Evolutionary conservation across 1,140 invertebrate genomes (phyloP).

Genomic region (Eumeta japonica): DNA sequence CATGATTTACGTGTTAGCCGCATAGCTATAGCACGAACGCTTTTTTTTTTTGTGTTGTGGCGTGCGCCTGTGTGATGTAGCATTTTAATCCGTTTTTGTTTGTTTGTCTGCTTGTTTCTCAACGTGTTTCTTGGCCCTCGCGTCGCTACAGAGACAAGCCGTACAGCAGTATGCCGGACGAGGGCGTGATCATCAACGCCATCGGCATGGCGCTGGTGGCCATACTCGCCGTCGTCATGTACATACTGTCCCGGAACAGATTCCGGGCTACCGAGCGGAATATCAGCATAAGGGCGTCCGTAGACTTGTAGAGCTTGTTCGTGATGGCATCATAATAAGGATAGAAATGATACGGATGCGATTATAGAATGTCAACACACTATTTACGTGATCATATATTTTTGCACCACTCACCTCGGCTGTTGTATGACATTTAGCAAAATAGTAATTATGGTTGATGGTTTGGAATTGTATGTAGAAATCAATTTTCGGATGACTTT

Average conservation of each 20-base stretch:
- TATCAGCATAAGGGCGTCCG: constrained; percentile 41
- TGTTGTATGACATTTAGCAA: not conserved
- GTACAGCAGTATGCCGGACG: constrained; percentile 64
- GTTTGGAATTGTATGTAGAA: constrained; percentile 1
- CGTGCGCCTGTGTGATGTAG: constrained; percentile 3
- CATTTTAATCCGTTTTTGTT: constrained; percentile 11
- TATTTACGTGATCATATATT: not conserved
- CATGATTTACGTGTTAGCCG: too few relatives aligned
- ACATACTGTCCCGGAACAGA: constrained; percentile 47
- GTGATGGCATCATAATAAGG: too few relatives aligned
- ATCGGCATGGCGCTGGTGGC: constrained; percentile 70
- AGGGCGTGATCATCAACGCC: constrained; percentile 74
- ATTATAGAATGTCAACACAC: too few relatives aligned
- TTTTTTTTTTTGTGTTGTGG: too few relatives aligned
- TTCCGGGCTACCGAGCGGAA: constrained; percentile 33
- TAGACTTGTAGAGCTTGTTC: constrained; percentile 44
- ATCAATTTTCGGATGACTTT: too few relatives aligned
- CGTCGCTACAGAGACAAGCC: constrained; percentile 55
- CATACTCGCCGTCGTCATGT: constrained; percentile 66
- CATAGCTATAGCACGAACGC: too few relatives aligned
- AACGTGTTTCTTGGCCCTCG: constrained; percentile 9
- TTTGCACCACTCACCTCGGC: not conserved
- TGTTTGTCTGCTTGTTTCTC: constrained; percentile 20
- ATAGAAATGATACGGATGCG: too few relatives aligned
- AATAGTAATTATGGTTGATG: constrained; percentile 1